Base-by-base conservation (phyloP, 2,888 invertebrate species). In the Alentia gelatinosa region DNA sequence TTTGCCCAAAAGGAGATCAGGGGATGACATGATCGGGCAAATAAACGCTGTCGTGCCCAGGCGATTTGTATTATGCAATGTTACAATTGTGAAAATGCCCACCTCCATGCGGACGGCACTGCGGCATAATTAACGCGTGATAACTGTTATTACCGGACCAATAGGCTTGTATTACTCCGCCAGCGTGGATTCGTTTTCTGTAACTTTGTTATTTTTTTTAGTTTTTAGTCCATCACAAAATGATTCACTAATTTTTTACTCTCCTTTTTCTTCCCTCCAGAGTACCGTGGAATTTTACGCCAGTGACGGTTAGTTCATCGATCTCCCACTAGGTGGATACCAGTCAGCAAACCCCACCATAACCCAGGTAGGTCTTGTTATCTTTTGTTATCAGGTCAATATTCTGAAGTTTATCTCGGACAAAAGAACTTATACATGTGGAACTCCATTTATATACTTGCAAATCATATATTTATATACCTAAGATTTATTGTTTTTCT, bases 231-330 rank as follows among this genome's bases (percentile, higher is more conserved):
- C 79, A 35, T 79, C 19, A 35, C 26, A 15, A 56, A 26, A 30
- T 68, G 33, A 68, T 68, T 68, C 68, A 68, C 68, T 30, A 5
- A n/a, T 56, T 56, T 68, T 68, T 68, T 26, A 3, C 68, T 79
- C 39, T 79, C 19, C 39, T 39, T 39, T n/a, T 79, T 79, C n/a
- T 5, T 63, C 63, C 63, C 26, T 63, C n/a, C 79, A 79, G 79
- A 79, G 35, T 4, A 79, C 39, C 39, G 35, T 79, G 79, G 79
- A 39, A 37, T 79, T 79, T 79, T 79, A 79, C 79, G 79, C 79
- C 35, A 35, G 79, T 39, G 79, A 79, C 23, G 39, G 1, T 79
- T 39, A 79, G 79, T 79, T 79, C 79, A 26, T n/a, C 37, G 37
- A 79, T 26, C 39, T 37, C 23, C 79, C 79, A 26, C 79, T 79